Conservation (phyloP, 30 jellyfish, hydroid and myxozoan genomes). For the Pseudorhiza aurosa region DNA sequence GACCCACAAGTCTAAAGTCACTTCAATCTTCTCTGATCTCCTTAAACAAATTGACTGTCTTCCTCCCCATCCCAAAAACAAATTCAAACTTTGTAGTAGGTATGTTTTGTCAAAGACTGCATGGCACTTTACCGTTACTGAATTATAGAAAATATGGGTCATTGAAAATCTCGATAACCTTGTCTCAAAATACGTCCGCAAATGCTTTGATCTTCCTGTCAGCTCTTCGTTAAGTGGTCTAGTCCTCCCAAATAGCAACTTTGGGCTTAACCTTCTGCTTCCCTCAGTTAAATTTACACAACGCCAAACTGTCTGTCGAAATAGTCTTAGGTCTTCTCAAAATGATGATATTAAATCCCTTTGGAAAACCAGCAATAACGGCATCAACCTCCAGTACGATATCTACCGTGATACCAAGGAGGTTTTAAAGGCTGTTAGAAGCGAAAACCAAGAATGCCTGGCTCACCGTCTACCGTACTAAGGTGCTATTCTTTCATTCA, state of each 20-base stretch:
- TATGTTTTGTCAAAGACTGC: slow-evolving; percentile 3
- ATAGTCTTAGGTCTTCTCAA: background rate
- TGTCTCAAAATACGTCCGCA: slow-evolving; percentile 8
- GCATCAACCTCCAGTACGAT: background rate
- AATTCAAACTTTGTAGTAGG: background rate
- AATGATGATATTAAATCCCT: slow-evolving; percentile 2
- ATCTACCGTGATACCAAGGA: background rate
- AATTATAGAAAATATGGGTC: slow-evolving; percentile 7
- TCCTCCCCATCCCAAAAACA: slow-evolving; percentile 20
- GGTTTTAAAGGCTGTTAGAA: background rate
- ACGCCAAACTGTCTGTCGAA: slow-evolving; percentile 8
- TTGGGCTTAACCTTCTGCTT: slow-evolving; percentile 17
- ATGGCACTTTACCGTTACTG: slow-evolving; percentile 22
- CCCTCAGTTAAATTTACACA: slow-evolving; percentile 19
- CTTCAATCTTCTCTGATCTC: background rate
- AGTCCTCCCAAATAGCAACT: slow-evolving; percentile 1
- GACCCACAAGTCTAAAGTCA: background rate
- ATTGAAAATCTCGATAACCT: slow-evolving; percentile 27
- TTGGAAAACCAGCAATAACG: background rate
- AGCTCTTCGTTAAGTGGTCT: slow-evolving; percentile 32
- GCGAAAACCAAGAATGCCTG: background rate
- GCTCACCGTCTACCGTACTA: background rate
- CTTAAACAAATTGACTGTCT: slow-evolving; percentile 1
- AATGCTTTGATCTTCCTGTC: slow-evolving; percentile 30
- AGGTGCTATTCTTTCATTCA: background rate